Evolutionary conservation across 1,140 invertebrate genomes (phyloP), one percentile per base, ranked within the genome.

Genomic region (Cephus cinctus): DNA sequence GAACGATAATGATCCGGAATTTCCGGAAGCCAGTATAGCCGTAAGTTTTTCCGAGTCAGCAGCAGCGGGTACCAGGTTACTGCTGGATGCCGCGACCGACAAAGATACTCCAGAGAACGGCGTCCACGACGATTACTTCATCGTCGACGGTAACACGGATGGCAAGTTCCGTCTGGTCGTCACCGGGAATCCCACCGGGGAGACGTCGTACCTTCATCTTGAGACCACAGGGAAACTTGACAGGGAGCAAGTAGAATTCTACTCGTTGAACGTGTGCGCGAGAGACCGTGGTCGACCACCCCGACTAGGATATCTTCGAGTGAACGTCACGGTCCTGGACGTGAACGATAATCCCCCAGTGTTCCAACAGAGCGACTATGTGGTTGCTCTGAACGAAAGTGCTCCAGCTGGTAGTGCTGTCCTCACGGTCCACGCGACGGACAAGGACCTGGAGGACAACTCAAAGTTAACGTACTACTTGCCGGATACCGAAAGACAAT

Each of bases 291-390:
- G 92, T 3, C 79, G 73, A 42, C 91, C 92, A 2, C 83, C 90
- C 0, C 82, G 85, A 54, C 82, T 86, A 49, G 94, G 93, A 15
- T 96, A 86, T 68, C 75, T 95, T 12, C 82, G 89, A 71, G 90
- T 96, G n/a, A 93, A 94, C 68, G 89, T 95, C 6, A 88, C 87
- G 11, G 88, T 96, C 44, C 72, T 96, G 40, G 95, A 97, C 71
- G 91, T 94, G 0, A 97, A 98, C 66, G 94, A 98, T 67, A 96
- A 96, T 74, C 89, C 92, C 12, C 95, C 95, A 18, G 88, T 94
- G 39, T 96, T 96, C 57, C 90, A 92, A 64, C 90, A 94, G 63
- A 90, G 87, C 74, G 93, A 96, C 64, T 98, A 96, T 73, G 88
- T 87, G 34, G 92, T 96, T 0, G 88, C 87, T 6, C 61, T 98